These are phyloP conservation scores for Embiotoca jacksoni DNA, from an alignment of 2,113 vertebrate species.

Conservation along the genomic window DNA sequence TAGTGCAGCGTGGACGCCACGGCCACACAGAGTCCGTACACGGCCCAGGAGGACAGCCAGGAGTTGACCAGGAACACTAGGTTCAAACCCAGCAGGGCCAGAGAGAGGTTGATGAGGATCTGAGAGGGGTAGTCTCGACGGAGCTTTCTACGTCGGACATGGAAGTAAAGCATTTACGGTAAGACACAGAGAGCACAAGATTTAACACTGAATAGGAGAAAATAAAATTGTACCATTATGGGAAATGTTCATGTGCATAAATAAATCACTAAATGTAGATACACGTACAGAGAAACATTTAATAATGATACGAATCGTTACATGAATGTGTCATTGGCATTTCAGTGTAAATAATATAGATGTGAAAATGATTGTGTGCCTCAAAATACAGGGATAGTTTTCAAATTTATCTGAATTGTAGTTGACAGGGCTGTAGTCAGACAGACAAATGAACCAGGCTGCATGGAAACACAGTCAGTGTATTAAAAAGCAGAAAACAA, in stretches of 20 bases:
- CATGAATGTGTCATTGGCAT: too few species aligned
- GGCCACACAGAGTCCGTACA: conserved; percentile 82
- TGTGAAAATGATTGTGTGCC: too few species aligned
- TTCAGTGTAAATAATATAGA: too few species aligned
- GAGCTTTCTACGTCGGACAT: conserved; percentile 83
- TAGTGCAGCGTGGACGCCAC: conserved; percentile 86
- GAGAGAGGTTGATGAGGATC: conserved; percentile 91
- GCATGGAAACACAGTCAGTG: conserved; percentile 13
- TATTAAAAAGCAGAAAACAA: background rate
- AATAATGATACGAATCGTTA: too few species aligned
- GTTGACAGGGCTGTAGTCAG: background rate
- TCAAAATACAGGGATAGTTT: background rate
- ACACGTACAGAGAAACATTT: too few species aligned
- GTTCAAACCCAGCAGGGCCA: conserved; percentile 89
- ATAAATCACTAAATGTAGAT: too few species aligned
- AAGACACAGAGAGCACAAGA: background rate
- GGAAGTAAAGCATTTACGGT: background rate
- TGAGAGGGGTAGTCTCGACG: conserved; percentile 89
- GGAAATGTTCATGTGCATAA: background rate
- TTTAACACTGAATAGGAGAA: too few species aligned
- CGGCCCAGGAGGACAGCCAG: conserved; percentile 87
- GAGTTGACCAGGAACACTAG: conserved; percentile 88
- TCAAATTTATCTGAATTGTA: background rate
- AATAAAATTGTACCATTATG: background rate
- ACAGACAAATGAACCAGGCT: background rate